Evolutionary conservation across 2,888 invertebrate species (phyloP).

Genomic region (Empis livida): DNA sequence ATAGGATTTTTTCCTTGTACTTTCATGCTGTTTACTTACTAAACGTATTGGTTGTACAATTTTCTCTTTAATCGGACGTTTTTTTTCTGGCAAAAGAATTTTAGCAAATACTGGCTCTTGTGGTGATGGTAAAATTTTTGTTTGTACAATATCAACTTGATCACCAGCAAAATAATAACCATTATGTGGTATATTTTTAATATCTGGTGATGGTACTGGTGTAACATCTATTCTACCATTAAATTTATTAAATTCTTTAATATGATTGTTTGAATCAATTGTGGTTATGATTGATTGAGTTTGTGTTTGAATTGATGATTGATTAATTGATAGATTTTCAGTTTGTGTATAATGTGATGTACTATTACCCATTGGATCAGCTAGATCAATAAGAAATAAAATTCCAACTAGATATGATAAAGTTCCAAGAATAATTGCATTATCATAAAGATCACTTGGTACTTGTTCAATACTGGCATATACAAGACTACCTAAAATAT

Average conservation of each 20-base stretch:
- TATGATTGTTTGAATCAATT: neutral
- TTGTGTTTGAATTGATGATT: conserved; percentile 7
- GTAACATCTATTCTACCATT: neutral
- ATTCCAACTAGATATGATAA: conserved; percentile 16
- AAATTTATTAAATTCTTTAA: neutral
- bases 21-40: neutral
- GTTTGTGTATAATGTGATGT: conserved; percentile 13
- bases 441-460: conserved; percentile 14
- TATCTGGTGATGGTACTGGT: conserved; percentile 9
- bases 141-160: conserved; percentile 13
- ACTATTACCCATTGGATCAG: conserved; percentile 12
- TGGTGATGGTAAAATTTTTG: conserved; percentile 10
- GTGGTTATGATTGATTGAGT: neutral
- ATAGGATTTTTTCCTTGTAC: neutral
- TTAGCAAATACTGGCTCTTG: conserved; percentile 14
- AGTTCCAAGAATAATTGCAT: conserved; percentile 16
- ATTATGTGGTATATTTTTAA: conserved; percentile 7
- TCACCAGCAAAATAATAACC: conserved; percentile 12
- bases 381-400: conserved; percentile 15
- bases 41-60: conserved; percentile 3
- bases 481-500: conserved; percentile 12
- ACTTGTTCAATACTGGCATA: conserved; percentile 16
- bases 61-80: conserved; percentile 4
- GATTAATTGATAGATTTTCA: conserved; percentile 7
- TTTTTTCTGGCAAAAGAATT: conserved; percentile 12